These are phyloP conservation scores for Drosophila pegasa DNA, from an alignment of 2,888 invertebrate genomes.

Conservation along the genomic window DNA sequence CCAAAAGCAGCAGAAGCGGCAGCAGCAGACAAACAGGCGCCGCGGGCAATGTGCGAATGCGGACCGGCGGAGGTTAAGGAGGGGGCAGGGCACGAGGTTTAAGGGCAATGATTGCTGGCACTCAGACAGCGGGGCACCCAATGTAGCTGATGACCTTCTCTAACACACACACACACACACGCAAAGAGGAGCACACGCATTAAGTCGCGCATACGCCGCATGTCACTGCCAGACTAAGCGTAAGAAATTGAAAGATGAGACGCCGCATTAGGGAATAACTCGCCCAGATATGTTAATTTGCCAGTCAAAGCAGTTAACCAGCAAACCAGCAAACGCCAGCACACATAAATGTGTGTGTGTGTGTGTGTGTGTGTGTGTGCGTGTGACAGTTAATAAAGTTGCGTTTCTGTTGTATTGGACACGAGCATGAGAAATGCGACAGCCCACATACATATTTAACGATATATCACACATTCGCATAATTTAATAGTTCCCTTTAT, in stretches of 20 bases:
- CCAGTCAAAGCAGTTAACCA: constrained; percentile 43
- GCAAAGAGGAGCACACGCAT: constrained; percentile 21
- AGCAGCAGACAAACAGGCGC: constrained; percentile 55
- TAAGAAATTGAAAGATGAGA: constrained; percentile 48
- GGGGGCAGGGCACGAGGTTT: background rate
- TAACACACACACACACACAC: constrained; percentile 9
- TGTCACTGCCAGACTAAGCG: constrained; percentile 25
- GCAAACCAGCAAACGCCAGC: constrained; percentile 6
- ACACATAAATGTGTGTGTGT: background rate
- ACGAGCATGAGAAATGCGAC: constrained; percentile 25
- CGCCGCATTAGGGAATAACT: constrained; percentile 69
- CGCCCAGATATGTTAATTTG: constrained; percentile 71
- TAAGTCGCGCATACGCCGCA: constrained; percentile 50
- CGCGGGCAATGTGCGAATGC: constrained; percentile 24
- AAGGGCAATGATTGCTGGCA: constrained; percentile 13
- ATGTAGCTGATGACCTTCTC: constrained; percentile 50
- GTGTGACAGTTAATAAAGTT: constrained; percentile 33
- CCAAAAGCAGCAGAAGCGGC: constrained; percentile 31
- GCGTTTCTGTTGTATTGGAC: constrained; percentile 3
- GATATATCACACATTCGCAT: constrained; percentile 18
- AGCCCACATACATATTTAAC: constrained; percentile 44
- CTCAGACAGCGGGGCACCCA: constrained; percentile 55
- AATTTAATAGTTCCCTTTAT: constrained; percentile 30
- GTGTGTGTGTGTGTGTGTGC: constrained; percentile 5
- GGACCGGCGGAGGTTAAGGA: background rate